A percentile compares a stretch with the other conserved stretches of the same genome.
Evolutionary conservation across 1,140 invertebrate species (phyloP).

Genomic region (Danaus plexippus): DNA sequence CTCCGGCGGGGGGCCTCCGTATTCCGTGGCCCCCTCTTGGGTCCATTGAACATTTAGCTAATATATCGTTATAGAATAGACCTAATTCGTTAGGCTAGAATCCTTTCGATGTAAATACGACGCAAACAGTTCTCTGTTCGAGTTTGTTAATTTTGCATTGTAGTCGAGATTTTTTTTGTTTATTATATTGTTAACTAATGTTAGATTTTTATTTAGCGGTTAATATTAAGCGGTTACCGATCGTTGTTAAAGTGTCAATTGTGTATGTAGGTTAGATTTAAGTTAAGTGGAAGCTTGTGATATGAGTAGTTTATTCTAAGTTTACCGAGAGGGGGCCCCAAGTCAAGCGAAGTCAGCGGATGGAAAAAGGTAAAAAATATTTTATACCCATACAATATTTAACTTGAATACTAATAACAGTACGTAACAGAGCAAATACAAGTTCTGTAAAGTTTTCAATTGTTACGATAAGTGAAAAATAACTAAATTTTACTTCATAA

Average conservation of each 20-base stretch:
- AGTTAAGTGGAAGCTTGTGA: conserved; percentile 67
- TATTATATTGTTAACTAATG: conserved; percentile 62
- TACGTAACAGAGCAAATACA: no score
- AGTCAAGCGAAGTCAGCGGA: conserved; percentile 7
- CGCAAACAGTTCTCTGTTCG: conserved; percentile 33
- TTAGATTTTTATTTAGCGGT: conserved; percentile 65
- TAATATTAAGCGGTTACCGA: conserved; percentile 55
- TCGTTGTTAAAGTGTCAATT: conserved; percentile 65
- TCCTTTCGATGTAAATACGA: conserved; percentile 32
- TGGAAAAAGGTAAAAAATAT: conserved; percentile 28
- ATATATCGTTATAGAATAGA: no score
- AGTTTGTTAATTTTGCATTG: conserved; percentile 45
- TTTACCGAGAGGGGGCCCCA: conserved; percentile 31
- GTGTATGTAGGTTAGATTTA: conserved; percentile 58
- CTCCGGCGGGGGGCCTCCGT: conserved; percentile 46
- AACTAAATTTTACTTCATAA: no score
- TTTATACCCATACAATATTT: conserved; percentile 9
- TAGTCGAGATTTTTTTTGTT: conserved; percentile 50
- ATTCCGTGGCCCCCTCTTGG: conserved; percentile 60
- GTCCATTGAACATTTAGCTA: conserved; percentile 42
- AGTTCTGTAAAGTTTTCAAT: no score
- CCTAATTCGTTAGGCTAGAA: no score
- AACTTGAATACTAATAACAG: neutral
- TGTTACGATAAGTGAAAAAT: no score
- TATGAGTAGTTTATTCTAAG: conserved; percentile 43